Evolutionary conservation across 2,888 invertebrate species (phyloP), one percentile per base, ranked within the genome.

Genomic region (Acleris laterana): DNA sequence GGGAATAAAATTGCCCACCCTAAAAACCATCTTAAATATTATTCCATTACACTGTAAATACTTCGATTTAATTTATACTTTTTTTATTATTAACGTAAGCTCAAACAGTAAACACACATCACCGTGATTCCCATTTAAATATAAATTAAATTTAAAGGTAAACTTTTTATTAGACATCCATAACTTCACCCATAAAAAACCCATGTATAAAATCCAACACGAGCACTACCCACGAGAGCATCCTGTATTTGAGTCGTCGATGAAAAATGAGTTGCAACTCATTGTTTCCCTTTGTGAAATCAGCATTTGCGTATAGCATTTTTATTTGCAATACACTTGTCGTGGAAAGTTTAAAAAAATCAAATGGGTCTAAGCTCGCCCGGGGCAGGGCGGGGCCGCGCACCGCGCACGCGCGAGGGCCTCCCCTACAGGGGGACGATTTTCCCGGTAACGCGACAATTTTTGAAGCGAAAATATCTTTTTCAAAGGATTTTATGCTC

Each of bases 341-440:
- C 69, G 74, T 67, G 38, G 72, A 78, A 83, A 83, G 80, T 87
- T 85, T 79, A 77, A 81, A 66, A 83, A 81, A 78, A 78, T 77
- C 77, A 77, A 77, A 74, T 72, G 74, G 75, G 77, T 75, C 73
- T 70, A 69, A 67, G 71, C 76, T 74, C 75, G 79, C 76, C 85
- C 85, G 82, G 88, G 89, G 83, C 84, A 84, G 90, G 90, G 91
- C 85, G 90, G 87, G 87, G 89, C 88, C 79, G 71, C 56, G 70
- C 58, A 44, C 17, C 73, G 75, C 90, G 90, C 91, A 82, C 85
- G 89, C 90, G 90, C 75, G 64, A 62, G 42, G 60, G 48, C 17
- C 62, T 49, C 63, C 70, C 69, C 60, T 55, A 82, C 79, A 78
- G 71, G 77, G 79, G 82, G 81, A 84, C 76, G 78, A 82, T 82